Conservation (phyloP, 2,113 vertebrate species). For the Bufo gargarizans region DNA sequence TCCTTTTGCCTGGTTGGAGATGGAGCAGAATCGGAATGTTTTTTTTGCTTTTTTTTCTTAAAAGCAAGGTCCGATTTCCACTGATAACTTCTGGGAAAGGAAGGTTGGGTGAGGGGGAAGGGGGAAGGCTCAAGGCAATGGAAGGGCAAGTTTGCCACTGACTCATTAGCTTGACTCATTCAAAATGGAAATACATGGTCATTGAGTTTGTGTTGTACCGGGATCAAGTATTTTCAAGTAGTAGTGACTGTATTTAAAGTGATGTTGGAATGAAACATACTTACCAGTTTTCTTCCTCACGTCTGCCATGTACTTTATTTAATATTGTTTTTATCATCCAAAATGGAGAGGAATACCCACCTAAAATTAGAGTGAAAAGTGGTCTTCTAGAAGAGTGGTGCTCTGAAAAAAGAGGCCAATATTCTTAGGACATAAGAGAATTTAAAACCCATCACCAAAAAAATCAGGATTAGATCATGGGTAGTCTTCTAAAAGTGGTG, state of each 20-base stretch:
- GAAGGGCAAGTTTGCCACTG: slow-evolving; percentile 33
- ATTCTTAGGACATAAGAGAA: too few species aligned
- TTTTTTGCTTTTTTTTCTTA: neutral
- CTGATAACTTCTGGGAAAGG: slow-evolving; percentile 52
- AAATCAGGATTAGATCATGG: too few species aligned
- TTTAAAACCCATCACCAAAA: too few species aligned
- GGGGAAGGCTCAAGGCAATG: neutral
- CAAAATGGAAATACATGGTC: slow-evolving; percentile 30
- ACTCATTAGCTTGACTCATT: slow-evolving; percentile 39
- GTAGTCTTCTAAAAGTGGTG: too few species aligned
- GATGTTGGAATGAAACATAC: neutral
- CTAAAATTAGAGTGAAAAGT: neutral
- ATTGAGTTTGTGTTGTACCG: slow-evolving; percentile 20
- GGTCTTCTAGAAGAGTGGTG: neutral
- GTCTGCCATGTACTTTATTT: neutral
- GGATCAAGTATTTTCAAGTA: slow-evolving; percentile 8
- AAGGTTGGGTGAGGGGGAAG: slow-evolving; percentile 25
- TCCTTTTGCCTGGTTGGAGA: slow-evolving; percentile 31
- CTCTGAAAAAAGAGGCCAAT: too few species aligned
- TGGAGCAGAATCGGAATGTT: slow-evolving; percentile 50
- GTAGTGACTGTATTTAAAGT: neutral
- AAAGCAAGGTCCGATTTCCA: slow-evolving; percentile 49
- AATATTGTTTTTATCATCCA: neutral
- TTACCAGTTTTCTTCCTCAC: neutral
- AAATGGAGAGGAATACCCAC: neutral